Evolutionary conservation across 2,797 vertebrate genomes (phyloP).

Genomic region (Chelidonichthys spinosus): DNA sequence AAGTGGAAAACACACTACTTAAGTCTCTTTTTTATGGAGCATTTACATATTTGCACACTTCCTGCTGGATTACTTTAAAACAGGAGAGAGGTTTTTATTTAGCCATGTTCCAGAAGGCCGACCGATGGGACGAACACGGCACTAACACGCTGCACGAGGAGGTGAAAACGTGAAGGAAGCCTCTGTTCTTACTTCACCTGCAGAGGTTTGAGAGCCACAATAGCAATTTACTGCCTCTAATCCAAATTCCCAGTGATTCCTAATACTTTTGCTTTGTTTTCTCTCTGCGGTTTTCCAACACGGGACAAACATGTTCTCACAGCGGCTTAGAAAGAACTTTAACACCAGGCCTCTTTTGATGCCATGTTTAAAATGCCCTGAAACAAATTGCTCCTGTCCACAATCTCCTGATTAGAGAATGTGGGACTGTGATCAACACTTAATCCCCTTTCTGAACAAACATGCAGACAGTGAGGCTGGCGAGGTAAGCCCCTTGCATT

Average conservation of each 20-base stretch:
- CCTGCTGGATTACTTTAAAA: conserved; percentile 46
- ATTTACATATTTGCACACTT: conserved; percentile 71
- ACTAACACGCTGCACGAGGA: neutral
- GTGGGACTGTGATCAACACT: conserved; percentile 59
- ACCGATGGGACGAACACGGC: neutral
- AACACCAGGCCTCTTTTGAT: conserved; percentile 62
- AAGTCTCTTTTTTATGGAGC: conserved; percentile 51
- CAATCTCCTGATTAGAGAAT: conserved; percentile 77
- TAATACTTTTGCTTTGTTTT: conserved; percentile 38
- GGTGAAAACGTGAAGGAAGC: conserved; percentile 22
- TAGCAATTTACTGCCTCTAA: conserved; percentile 36
- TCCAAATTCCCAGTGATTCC: conserved; percentile 48
- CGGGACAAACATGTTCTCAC: conserved; percentile 67
- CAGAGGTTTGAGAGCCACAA: conserved; percentile 23
- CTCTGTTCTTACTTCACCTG: conserved; percentile 29
- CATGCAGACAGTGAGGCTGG: conserved; percentile 64
- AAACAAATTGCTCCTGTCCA: conserved; percentile 74
- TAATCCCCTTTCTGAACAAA: conserved; percentile 78
- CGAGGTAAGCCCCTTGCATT: conserved; percentile 75
- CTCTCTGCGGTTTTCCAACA: conserved; percentile 25
- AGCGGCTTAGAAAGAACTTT: conserved; percentile 61
- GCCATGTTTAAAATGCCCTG: conserved; percentile 61
- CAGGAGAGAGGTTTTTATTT: conserved; percentile 6
- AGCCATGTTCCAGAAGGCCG: neutral
- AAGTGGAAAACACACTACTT: conserved; percentile 62